Evolutionary conservation across 2,797 vertebrate genomes (phyloP), one percentile per base, ranked within the genome.

Genomic region (Chiloscyllium punctatum): DNA sequence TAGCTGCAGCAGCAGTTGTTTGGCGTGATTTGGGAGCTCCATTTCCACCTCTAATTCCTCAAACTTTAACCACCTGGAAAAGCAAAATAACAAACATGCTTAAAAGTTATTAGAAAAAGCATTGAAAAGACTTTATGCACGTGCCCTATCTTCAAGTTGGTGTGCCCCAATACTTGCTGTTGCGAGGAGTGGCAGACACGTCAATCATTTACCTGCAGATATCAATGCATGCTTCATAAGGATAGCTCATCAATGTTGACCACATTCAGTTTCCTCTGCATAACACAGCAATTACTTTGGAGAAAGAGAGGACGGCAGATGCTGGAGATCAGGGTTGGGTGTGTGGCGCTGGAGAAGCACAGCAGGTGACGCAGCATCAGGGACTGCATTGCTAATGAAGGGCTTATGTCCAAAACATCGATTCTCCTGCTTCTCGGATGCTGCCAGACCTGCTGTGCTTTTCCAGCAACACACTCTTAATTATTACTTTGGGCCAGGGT

Each of bases 1-100:
- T 97, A 99, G 98, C 98, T 99, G 99, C 97, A 99, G 98, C 98
- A 99, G 98, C 98, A 99, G 98, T 98, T 99, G 99, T 98, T 99
- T 99, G 97, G 99, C 99, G 98, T 99, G 99, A 98, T 99, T 99
- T 98, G 99, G 99, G 98, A 99, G 98, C 98, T 99, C 99, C 99
- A 99, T 99, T 98, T 99, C 98, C 97, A 98, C 98, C 98, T 98
- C 98, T 97, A 98, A 98, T 98, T 98, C 98, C 98, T 98, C 90
- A 98, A 98, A 98, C 98, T 97, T 97, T 96, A 97, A 98, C 98
- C 98, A 98, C 98, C 99, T 99, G 96, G 96, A 37, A 95, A 95
- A 62, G 66, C 25, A 0, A 74, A 33, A 74, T 71, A 27, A n/a
- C 2, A 91, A 25, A 37, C 3, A 62, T 57, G 27, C 30, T 88